phyloP scores from a whole-genome alignment of 2,888 invertebrate species.

The Agrotis exclamationis region DNA sequence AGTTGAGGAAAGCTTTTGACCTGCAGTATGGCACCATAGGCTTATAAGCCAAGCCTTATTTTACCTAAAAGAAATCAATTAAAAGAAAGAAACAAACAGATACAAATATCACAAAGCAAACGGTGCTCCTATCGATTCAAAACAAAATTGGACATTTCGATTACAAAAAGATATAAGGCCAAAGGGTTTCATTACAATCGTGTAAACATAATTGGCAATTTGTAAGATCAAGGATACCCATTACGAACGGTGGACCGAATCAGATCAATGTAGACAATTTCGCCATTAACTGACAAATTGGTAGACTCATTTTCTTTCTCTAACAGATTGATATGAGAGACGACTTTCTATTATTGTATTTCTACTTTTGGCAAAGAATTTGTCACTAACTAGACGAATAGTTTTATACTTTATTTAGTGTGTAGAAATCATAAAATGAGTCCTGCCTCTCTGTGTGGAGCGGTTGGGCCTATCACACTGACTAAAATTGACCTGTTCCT shows the following conservation, averaged over 20 bases:
- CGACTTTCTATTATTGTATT: slow-evolving; percentile 3
- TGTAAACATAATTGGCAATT: slow-evolving; percentile 62
- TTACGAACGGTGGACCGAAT: slow-evolving; percentile 53
- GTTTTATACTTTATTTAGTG: too few species aligned
- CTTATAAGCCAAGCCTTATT: too few species aligned
- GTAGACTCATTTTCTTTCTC: slow-evolving; percentile 11
- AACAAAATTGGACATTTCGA: slow-evolving; percentile 28
- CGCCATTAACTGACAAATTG: slow-evolving; percentile 42
- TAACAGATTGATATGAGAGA: neutral
- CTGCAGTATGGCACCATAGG: too few species aligned
- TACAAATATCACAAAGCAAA: neutral
- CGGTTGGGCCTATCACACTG: too few species aligned
- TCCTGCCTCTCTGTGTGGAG: too few species aligned
- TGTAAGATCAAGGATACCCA: slow-evolving; percentile 54
- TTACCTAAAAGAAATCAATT: too few species aligned
- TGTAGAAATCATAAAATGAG: too few species aligned
- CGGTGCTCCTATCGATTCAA: neutral
- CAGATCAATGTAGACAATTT: slow-evolving; percentile 51
- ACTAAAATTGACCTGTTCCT: too few species aligned
- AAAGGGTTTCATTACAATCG: slow-evolving; percentile 57
- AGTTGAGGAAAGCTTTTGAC: too few species aligned
- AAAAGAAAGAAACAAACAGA: neutral
- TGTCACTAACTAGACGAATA: neutral
- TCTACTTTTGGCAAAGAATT: neutral
- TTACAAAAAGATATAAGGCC: slow-evolving; percentile 37